Conservation (phyloP, 2,113 vertebrate genomes). For the Pseudolaguvia tuberculata region DNA sequence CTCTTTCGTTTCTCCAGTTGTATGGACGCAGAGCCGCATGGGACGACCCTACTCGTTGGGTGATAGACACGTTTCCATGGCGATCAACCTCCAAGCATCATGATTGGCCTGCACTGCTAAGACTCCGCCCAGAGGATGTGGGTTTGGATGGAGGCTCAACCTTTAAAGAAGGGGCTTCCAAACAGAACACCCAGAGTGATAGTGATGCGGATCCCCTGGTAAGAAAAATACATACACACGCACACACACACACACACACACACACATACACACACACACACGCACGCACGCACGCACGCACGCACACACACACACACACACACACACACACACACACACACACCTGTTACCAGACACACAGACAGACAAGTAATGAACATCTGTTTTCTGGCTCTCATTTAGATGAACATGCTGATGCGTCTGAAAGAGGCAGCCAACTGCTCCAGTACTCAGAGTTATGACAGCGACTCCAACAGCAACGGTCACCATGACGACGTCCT, state of each 20-base stretch:
- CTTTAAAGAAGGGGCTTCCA: slow-evolving; percentile 79
- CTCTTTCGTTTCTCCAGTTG: slow-evolving; percentile 64
- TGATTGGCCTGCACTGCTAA: slow-evolving; percentile 90
- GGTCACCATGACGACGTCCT: slow-evolving; percentile 93
- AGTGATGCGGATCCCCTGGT: slow-evolving; percentile 93
- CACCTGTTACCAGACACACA: too few relatives aligned
- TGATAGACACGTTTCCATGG: slow-evolving; percentile 94
- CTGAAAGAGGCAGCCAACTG: slow-evolving; percentile 95
- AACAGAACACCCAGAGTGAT: slow-evolving; percentile 80
- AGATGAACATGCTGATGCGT: slow-evolving; percentile 99
- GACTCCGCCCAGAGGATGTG: slow-evolving; percentile 92
- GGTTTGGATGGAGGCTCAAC: slow-evolving; percentile 89
- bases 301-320: background rate
- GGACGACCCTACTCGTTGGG: slow-evolving; percentile 96
- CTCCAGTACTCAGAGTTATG: slow-evolving; percentile 92
- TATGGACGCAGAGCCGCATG: slow-evolving; percentile 89
- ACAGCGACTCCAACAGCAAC: slow-evolving; percentile 97
- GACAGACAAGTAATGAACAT: background rate
- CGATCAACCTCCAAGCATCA: slow-evolving; percentile 76
- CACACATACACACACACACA: background rate
- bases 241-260: background rate
- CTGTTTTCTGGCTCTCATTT: background rate
- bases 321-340: background rate
- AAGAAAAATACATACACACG: slow-evolving; percentile 53
- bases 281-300: background rate